These are phyloP conservation scores for Zoanthus solanderi DNA, from an alignment of 92 coral and sea anemone genomes.

Conservation along the genomic window DNA sequence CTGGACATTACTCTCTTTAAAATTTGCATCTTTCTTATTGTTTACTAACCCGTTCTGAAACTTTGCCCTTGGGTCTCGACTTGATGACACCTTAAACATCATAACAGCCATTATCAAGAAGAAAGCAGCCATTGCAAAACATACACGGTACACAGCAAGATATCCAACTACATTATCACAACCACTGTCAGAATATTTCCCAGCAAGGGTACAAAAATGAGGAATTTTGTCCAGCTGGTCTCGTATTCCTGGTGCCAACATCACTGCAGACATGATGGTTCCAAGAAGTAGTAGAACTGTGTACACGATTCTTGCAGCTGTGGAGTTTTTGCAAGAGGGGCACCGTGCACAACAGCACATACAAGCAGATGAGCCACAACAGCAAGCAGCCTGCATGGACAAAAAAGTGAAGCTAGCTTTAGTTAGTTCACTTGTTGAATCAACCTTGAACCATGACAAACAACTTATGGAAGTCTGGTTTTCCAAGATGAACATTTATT, in stretches of 20 bases:
- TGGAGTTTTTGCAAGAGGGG: conserved; percentile 97
- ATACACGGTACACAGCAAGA: conserved; percentile 95
- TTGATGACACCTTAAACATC: conserved; percentile 90
- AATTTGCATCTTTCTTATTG: too few species aligned
- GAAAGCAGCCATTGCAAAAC: conserved; percentile 98
- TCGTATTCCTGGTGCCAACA: conserved; percentile 90
- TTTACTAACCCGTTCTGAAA: conserved; percentile 93
- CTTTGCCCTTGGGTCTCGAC: conserved; percentile 93
- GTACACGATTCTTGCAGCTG: conserved; percentile 96
- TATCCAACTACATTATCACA: conserved; percentile 93
- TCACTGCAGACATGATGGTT: conserved; percentile 88
- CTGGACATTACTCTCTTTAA: too few species aligned
- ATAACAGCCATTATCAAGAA: conserved; percentile 86
- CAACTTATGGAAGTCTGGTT: too few species aligned
- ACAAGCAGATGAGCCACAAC: conserved; percentile 98
- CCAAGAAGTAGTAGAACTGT: conserved; percentile 91
- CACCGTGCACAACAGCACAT: conserved; percentile 98
- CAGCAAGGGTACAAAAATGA: conserved; percentile 70
- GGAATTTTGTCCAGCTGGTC: conserved; percentile 87
- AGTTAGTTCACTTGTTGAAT: too few species aligned
- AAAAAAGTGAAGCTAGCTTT: neutral
- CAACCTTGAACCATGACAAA: too few species aligned
- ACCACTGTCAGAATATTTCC: conserved; percentile 58
- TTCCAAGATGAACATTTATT: too few species aligned
- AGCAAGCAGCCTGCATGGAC: conserved; percentile 88